Evolutionary conservation across 2,797 vertebrate species (phyloP).

Genomic region (Artibeus jamaicensis): DNA sequence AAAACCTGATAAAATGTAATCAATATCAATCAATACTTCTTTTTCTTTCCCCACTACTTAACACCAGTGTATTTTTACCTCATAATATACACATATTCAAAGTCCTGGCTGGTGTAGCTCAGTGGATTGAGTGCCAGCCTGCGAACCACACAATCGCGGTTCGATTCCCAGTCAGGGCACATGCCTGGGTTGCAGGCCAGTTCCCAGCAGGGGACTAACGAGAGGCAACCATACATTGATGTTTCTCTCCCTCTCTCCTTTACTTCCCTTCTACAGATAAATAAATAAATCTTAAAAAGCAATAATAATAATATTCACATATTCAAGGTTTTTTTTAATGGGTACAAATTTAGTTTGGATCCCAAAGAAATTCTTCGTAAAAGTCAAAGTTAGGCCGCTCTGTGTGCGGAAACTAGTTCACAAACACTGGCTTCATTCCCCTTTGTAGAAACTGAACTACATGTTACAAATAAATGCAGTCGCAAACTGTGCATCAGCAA

Average conservation of each 20-base stretch:
- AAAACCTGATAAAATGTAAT: slow-evolving; percentile 34
- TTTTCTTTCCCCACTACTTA: slow-evolving; percentile 32
- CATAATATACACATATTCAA: neutral
- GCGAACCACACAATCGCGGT: too few relatives aligned
- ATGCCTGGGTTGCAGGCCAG: too few relatives aligned
- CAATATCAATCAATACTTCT: neutral
- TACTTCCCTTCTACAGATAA: too few relatives aligned
- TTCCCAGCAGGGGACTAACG: too few relatives aligned
- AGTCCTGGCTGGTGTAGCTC: too few relatives aligned
- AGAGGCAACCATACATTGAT: too few relatives aligned
- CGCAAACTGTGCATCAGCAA: neutral
- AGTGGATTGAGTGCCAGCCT: too few relatives aligned
- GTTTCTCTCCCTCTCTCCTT: too few relatives aligned
- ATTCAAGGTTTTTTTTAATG: neutral
- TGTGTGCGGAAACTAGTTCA: neutral
- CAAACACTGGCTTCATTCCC: neutral
- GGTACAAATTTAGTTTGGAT: slow-evolving; percentile 53
- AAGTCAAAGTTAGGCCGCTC: neutral
- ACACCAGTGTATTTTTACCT: slow-evolving; percentile 26
- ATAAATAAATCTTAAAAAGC: too few relatives aligned
- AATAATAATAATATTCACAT: neutral
- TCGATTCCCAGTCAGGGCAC: too few relatives aligned
- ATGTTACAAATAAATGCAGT: neutral
- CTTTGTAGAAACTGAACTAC: neutral
- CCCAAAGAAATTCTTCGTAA: neutral